Base-by-base conservation (phyloP, 2,888 invertebrate genomes). In the Liposcelis brunnea region DNA sequence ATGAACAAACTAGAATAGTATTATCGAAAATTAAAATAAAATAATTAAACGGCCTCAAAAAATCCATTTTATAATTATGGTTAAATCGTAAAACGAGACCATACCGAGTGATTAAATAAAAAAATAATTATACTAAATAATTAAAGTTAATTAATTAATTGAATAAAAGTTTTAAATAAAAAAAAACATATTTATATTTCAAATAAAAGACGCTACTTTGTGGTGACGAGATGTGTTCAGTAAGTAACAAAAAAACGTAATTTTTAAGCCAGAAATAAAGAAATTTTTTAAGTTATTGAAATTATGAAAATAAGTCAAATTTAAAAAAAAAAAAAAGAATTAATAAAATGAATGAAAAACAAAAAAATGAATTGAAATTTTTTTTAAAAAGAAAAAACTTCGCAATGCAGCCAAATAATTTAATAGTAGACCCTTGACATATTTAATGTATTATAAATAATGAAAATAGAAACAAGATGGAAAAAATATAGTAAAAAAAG, bases 381-480 rank as follows among this genome's bases (percentile, higher is more conserved):
- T 6, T 16, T 40, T 14, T 18, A 16, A 40, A 40, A 40, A 36
- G 16, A 36, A 40, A 40, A 40, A 21, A 6, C 19, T 19, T 19
- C 15, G 40, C 18, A 40, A 40, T 19, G 16, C 40, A 40, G 40
- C 40, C 40, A 40, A 40, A 40, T 16, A 19, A 40, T 21, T 40
- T 40, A 40, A 40, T 26, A 26, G 40, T 40, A 40, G 40, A 40
- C 40, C 16, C 40, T 40, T 40, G 40, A 19, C 19, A 14, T 40
- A 40, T 40, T 40, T 40, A 40, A 19, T 40, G 40, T 40, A 40
- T 40, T 40, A 40, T 40, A 40, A 40, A 40, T 40, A 40, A 40
- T 40, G 10, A 19, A 40, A 40, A 14, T 40, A 40, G 16, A 40
- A 12, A 12, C 21, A 40, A 18, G 19, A 26, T 26, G 4, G 8